Conservation (phyloP, 2,113 vertebrate genomes). For the Pavo muticus region DNA sequence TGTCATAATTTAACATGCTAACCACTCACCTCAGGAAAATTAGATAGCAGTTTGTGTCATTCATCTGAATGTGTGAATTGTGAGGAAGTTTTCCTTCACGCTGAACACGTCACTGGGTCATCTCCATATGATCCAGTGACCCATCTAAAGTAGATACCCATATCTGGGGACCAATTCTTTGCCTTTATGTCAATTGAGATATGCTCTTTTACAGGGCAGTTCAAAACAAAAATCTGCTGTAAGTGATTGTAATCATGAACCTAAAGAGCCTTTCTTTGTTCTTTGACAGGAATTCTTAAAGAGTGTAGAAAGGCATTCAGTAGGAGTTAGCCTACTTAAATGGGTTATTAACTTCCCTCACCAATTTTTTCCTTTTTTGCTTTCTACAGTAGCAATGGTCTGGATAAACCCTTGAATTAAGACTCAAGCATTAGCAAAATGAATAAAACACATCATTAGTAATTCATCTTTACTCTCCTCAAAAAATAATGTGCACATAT, state of each 20-base stretch:
- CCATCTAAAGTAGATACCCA: background rate
- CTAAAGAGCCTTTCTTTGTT: background rate
- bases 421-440: background rate
- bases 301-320: background rate
- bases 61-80: background rate
- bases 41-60: background rate
- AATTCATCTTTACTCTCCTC: background rate
- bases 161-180: background rate
- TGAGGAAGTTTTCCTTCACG: background rate
- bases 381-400: background rate
- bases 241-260: background rate
- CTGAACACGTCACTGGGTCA: background rate
- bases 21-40: background rate
- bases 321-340: background rate
- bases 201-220: background rate
- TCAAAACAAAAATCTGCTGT: background rate
- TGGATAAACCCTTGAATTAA: background rate
- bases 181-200: background rate
- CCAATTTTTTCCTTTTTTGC: fast-evolving
- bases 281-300: background rate
- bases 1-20: background rate
- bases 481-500: background rate
- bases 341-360: background rate
- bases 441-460: background rate
- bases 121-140: background rate